Conservation (phyloP, 2,888 invertebrate genomes). For the Limnephilus lunatus region DNA sequence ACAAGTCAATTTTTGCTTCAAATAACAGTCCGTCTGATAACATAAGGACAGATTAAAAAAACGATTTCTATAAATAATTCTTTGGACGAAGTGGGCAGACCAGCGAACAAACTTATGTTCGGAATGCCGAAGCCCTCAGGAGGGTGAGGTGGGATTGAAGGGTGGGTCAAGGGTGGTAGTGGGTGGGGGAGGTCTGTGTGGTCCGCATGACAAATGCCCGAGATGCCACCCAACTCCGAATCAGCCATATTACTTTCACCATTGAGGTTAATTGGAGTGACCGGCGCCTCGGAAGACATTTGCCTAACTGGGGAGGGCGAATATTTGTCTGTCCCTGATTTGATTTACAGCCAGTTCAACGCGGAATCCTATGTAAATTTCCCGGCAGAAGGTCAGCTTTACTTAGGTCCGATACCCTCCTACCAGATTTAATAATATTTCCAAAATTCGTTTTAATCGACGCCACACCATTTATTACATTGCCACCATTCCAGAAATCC, state of each 20-base stretch:
- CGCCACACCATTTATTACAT: conserved; percentile 12
- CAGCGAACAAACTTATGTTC: conserved; percentile 6
- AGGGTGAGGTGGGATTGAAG: conserved; percentile 5
- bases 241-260: conserved; percentile 62
- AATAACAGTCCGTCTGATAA: conserved; percentile 21
- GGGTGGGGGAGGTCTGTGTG: conserved; percentile 50
- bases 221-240: conserved; percentile 54
- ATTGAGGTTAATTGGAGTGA: conserved; percentile 64
- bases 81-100: conserved; percentile 16
- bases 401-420: conserved; percentile 24
- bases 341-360: conserved; percentile 53
- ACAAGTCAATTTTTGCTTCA: background rate
- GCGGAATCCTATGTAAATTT: conserved; percentile 37
- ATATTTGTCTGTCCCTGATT: conserved; percentile 55
- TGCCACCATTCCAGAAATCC: background rate
- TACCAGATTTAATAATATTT: conserved; percentile 29
- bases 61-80: conserved; percentile 14
- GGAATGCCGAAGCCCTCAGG: conserved; percentile 34
- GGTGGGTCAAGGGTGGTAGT: conserved; percentile 12
- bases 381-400: conserved; percentile 28
- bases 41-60: conserved; percentile 18
- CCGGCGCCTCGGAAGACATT: conserved; percentile 63
- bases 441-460: conserved; percentile 21
- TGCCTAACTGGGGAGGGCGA: conserved; percentile 23
- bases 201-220: conserved; percentile 59